Evolutionary conservation across 2,113 vertebrate species (phyloP), one percentile per base, ranked within the genome.

Genomic region (Limanda limanda): DNA sequence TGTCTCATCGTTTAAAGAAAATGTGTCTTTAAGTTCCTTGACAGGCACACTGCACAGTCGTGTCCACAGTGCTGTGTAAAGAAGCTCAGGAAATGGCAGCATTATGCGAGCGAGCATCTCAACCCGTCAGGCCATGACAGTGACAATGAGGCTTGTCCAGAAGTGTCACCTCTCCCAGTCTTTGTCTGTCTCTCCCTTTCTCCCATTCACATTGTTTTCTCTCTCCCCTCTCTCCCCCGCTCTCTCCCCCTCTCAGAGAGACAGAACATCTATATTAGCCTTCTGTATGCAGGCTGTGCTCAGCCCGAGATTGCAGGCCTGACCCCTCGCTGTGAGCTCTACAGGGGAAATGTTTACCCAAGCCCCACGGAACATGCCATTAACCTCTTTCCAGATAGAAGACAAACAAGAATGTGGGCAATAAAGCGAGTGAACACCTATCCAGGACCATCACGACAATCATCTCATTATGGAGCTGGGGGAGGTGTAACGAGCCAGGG

Each of bases 271-370:
- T 92, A 90, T 92, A 92, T 92, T 91, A 91, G 83, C 85, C 78
- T 60, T 89, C 83, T 81, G 88, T 85, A 85, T 91, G 86, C 81
- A 82, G 79, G 62, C 86, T 75, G 83, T 47, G 85, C 85, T 87
- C 88, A 76, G 82, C 78, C 77, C 15, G 58, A 89, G 91, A 92
- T 92, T 91, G 92, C 89, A 85, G 89, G 79, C 83, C 74, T 90
- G 89, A 90, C 90, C 89, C 88, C 90, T 84, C 21, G 76, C 88
- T 92, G 91, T 80, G 91, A 88, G 76, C 80, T 71, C 82, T 85
- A 84, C 89, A 66, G 88, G 70, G 89, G 86, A 90, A 89, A 91
- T 89, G 89, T 92, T 92, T 91, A 88, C 88, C 85, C 86, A 87
- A 84, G 86, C 86, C 86, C 79, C 80, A 78, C 68, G 88, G 90